phyloP scores from a whole-genome alignment of 2,888 invertebrate species.

The Teleiodes luculella region DNA sequence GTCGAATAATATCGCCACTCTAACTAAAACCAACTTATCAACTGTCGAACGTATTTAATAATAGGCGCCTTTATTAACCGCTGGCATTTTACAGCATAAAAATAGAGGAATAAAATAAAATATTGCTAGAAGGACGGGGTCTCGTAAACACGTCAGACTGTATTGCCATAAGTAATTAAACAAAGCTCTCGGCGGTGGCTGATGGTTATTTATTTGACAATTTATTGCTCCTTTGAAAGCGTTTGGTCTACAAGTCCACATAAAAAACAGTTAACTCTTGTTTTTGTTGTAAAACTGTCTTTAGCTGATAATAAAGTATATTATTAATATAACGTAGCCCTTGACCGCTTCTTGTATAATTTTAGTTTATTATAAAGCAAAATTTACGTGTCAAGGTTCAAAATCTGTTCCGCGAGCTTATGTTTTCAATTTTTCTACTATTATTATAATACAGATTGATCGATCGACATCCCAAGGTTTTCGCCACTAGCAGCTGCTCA shows the following conservation, averaged over 20 bases:
- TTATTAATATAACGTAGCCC: neutral
- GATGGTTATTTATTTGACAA: slow-evolving; percentile 5
- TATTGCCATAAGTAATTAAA: slow-evolving; percentile 5
- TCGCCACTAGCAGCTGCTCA: no score
- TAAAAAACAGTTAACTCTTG: slow-evolving; percentile 4
- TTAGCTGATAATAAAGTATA: neutral
- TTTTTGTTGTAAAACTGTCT: slow-evolving; percentile 1
- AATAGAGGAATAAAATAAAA: neutral
- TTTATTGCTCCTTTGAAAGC: slow-evolving; percentile 4
- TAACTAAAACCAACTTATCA: slow-evolving; percentile 18
- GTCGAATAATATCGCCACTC: slow-evolving; percentile 30
- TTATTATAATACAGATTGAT: no score
- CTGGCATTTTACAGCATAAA: neutral
- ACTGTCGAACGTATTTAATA: slow-evolving; percentile 24
- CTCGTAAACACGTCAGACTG: slow-evolving; percentile 1
- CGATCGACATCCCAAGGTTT: no score
- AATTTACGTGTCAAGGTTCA: no score
- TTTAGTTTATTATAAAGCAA: no score
- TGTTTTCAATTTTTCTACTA: no score
- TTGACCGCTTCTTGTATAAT: no score
- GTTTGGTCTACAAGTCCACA: neutral
- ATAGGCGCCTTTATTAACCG: slow-evolving; percentile 13
- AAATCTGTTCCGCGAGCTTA: no score
- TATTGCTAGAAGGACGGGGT: neutral
- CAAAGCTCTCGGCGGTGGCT: no score